Base-by-base conservation (phyloP, 2,797 vertebrate genomes). In the Serranus cabrilla region DNA sequence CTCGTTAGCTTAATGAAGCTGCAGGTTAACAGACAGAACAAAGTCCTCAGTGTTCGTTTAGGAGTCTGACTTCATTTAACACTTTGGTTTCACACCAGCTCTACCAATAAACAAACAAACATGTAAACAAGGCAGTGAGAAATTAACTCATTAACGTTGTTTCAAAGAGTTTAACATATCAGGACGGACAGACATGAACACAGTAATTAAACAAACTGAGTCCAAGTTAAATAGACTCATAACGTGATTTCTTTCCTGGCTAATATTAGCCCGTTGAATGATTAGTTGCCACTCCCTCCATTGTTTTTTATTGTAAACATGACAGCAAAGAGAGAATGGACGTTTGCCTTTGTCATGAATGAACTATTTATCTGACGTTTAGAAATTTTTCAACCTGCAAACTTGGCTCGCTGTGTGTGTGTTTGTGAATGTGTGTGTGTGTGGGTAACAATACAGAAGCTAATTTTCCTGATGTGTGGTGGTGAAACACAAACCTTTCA, bases 1-100 rank as follows among this genome's bases (percentile, higher is more conserved):
- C 76, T 82, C 51, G 4, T 89, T 91, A 87, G 86, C 80, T 66
- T 87, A 86, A 87, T 89, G 80, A 86, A 69, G 71, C 74, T 73
- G 82, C 70, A 82, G 72, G 65, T 82, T 77, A 87, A 66, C 74
- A 75, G 66, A 59, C 75, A 74, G 82, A 71, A 67, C 16, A 39
- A 59, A 77, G 61, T 74, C 77, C 72, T 76, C 40, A 4, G 69
- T 68, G 66, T 60, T 74, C 62, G 37, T 65, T 72, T 52, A 71
- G 55, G 40, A 51, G 21, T 37, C 43, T 66, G 60, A 72, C 59
- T 54, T 47, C 21, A 60, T 51, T 74, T 64, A 34, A 65, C 47
- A 23, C 21, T 14, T 34, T 2, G 9, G 40, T 40, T 64, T 64
- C 42, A 16, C 31, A 27, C 25, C 45, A 39, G 14, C 27, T n/a